phyloP scores from a whole-genome alignment of 2,888 invertebrate genomes.

The Metopia argyrocephala region DNA sequence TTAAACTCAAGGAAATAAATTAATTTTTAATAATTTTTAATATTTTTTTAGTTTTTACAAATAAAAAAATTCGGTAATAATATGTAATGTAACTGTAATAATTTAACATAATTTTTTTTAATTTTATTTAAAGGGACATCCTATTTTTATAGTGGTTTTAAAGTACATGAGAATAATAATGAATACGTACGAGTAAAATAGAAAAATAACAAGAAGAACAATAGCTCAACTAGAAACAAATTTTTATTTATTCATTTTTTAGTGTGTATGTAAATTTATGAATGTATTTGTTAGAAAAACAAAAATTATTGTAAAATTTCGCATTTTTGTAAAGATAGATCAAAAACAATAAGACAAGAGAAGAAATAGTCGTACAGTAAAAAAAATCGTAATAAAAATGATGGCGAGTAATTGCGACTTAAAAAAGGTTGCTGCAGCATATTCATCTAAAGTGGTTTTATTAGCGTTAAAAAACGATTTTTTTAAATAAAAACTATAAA shows the following conservation, averaged over 20 bases:
- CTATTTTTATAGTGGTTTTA: not conserved
- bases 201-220: constrained; percentile 3
- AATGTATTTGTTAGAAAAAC: constrained; percentile 24
- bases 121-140: not conserved
- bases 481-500: not conserved
- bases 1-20: too few species aligned
- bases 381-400: not conserved
- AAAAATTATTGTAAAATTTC: constrained; percentile 22
- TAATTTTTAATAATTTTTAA: too few species aligned
- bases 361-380: not conserved
- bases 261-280: not conserved
- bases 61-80: too few species aligned
- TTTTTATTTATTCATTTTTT: constrained; percentile 11
- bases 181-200: not conserved
- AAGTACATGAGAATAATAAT: constrained; percentile 29
- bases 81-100: too few species aligned
- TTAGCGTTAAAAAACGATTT: not conserved
- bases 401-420: constrained; percentile 30
- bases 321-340: constrained; percentile 41
- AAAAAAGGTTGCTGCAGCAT: not conserved
- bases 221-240: constrained; percentile 16
- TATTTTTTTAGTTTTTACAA: too few species aligned
- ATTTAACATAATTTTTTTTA: too few species aligned
- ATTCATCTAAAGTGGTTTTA: not conserved
- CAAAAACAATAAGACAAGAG: constrained; percentile 12